A percentile compares a stretch with the other conserved stretches of the same genome.
phyloP scores from a whole-genome alignment of 2,888 invertebrate genomes.

The Epirrhoe alternata region DNA sequence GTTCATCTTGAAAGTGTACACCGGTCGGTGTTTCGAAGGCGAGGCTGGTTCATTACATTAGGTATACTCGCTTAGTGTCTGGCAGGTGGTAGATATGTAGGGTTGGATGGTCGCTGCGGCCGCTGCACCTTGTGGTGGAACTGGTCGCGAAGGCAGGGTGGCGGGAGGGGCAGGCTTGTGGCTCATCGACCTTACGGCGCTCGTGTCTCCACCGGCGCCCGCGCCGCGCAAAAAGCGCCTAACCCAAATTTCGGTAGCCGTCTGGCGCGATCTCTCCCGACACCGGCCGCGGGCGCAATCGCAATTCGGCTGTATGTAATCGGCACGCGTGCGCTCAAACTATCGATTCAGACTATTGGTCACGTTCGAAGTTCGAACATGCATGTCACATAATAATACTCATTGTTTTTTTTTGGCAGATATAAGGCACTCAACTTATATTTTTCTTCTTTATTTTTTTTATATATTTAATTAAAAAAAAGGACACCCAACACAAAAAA shows the following conservation, averaged over 20 bases:
- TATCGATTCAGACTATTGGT: conserved; percentile 50
- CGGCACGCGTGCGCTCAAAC: conserved; percentile 64
- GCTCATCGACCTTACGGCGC: conserved; percentile 76
- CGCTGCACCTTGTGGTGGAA: conserved; percentile 81
- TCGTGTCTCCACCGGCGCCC: conserved; percentile 66
- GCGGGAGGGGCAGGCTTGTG: conserved; percentile 52
- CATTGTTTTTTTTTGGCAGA: conserved; percentile 17
- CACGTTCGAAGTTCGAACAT: conserved; percentile 37
- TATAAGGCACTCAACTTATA: neutral
- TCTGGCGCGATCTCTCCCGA: conserved; percentile 74
- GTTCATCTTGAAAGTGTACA: conserved; percentile 53
- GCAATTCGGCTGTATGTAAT: conserved; percentile 62
- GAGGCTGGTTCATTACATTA: conserved; percentile 55
- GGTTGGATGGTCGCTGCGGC: conserved; percentile 74
- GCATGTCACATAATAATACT: conserved; percentile 28
- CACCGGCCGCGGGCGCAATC: conserved; percentile 52
- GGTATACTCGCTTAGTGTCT: conserved; percentile 76
- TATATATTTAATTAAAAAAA: no score
- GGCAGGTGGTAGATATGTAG: conserved; percentile 83
- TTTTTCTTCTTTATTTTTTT: no score
- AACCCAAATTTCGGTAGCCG: conserved; percentile 82
- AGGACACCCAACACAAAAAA: no score
- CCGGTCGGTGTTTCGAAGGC: conserved; percentile 45
- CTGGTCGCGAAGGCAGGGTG: conserved; percentile 67
- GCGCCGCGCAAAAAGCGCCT: conserved; percentile 74